phyloP scores from a whole-genome alignment of 2,113 vertebrate genomes.

The Gadus chalcogrammus region DNA sequence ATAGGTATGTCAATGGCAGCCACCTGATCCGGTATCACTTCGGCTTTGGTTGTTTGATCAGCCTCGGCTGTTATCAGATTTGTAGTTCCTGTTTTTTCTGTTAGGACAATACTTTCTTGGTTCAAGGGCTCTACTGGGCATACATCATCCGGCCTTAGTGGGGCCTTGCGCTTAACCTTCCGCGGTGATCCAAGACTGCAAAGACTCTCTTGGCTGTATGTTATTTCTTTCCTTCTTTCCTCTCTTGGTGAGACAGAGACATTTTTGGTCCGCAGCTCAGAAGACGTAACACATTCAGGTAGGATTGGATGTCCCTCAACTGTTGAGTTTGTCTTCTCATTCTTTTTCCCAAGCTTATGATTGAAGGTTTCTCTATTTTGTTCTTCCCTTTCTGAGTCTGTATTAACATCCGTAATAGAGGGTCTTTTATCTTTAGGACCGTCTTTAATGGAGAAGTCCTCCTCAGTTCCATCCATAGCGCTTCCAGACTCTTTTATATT shows the following conservation, averaged over 20 bases:
- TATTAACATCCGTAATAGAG: neutral
- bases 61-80: conserved; percentile 9
- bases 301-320: neutral
- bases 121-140: conserved; percentile 5
- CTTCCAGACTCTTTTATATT: conserved; percentile 13
- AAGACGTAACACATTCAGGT: neutral
- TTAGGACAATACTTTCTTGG: neutral
- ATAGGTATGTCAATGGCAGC: conserved; percentile 33
- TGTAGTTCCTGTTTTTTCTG: conserved; percentile 1
- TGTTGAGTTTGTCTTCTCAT: neutral
- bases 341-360: neutral
- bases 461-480: conserved; percentile 13
- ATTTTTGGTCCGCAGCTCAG: conserved; percentile 18
- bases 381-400: conserved; percentile 8
- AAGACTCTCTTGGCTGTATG: conserved; percentile 18
- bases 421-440: neutral
- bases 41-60: conserved; percentile 11
- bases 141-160: conserved; percentile 42
- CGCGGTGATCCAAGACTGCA: neutral
- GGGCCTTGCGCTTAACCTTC: conserved; percentile 41
- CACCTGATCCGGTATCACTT: conserved; percentile 29
- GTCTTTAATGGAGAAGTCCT: conserved; percentile 19
- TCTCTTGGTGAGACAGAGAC: conserved; percentile 8
- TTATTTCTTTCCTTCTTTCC: conserved; percentile 7
- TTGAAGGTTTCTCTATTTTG: neutral